phyloP scores from a whole-genome alignment of 2,888 invertebrate genomes.

The Monopis laevigella region DNA sequence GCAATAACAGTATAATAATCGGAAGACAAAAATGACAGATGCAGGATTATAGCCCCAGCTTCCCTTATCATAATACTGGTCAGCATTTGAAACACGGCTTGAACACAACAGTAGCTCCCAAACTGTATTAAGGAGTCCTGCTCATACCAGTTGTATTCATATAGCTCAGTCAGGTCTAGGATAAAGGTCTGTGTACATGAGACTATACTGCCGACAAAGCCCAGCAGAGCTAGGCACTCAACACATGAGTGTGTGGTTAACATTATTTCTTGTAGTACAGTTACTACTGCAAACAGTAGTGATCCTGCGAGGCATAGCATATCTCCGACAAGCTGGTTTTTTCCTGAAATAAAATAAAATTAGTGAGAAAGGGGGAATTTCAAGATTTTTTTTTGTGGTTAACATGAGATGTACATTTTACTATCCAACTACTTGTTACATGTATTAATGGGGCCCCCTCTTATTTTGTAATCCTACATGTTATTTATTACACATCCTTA shows the following conservation, averaged over 20 bases:
- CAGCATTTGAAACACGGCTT: constrained; percentile 79
- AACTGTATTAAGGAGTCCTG: constrained; percentile 69
- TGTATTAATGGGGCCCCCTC: too few relatives aligned
- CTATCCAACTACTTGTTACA: too few relatives aligned
- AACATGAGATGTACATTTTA: too few relatives aligned
- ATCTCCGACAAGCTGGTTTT: constrained; percentile 83
- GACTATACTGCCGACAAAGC: constrained; percentile 80
- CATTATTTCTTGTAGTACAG: constrained; percentile 83
- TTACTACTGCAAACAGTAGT: constrained; percentile 80
- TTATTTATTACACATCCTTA: too few relatives aligned
- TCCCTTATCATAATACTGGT: constrained; percentile 79
- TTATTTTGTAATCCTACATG: too few relatives aligned
- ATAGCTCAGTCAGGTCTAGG: constrained; percentile 75
- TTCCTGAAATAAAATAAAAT: constrained; percentile 61
- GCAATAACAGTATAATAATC: constrained; percentile 86
- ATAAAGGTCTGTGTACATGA: constrained; percentile 83
- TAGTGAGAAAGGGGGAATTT: too few relatives aligned
- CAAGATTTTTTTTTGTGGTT: too few relatives aligned
- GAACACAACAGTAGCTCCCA: constrained; percentile 72
- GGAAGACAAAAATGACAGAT: constrained; percentile 82
- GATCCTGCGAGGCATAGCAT: constrained; percentile 83
- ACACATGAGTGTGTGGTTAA: constrained; percentile 80
- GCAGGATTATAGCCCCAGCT: constrained; percentile 84
- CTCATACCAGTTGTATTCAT: constrained; percentile 76
- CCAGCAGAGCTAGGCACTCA: constrained; percentile 84